Base-by-base conservation (phyloP, 2,797 vertebrate genomes). In the Epinephelus awoara region DNA sequence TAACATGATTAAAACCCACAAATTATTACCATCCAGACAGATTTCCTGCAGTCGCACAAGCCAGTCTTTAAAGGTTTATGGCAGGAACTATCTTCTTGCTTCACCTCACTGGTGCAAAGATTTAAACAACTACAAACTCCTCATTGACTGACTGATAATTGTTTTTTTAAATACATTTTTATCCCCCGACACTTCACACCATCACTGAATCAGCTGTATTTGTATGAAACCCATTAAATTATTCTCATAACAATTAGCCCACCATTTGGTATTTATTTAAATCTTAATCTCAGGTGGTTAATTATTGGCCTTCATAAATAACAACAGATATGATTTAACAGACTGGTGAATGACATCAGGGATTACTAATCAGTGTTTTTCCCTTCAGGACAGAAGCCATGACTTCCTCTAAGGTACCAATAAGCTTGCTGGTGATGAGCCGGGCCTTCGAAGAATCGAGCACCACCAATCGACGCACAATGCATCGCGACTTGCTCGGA, bases 361-460 rank as follows among this genome's bases (percentile, higher is more conserved):
- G 57, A 70, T 61, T 25, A 17, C n/a, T 56, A 34, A 74, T 84
- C 46, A 59, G 34, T 64, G 27, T 72, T 61, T 42, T 58, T 70
- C 11, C 56, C 67, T 21, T 63, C 65, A 71, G 67, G 62, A 72
- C 51, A 71, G 21, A 56, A 44, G 49, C 6, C 34, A 42, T 64
- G 47, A 75, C 75, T 65, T 78, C 56, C 77, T 79, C 25, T 47
- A 38, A 77, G 74, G 56, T 71, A 25, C 34, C 6, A 34, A 34
- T 34, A 8, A 34, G 29, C 29, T 34, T 7, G 6, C 7, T 34
- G 5, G 29, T 6, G 29, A 34, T 34, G 29, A 34, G 29, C 29
- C 29, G 7, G 29, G 29, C 29, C 29, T 34, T 6, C 29, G 1
- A 5, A 34, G 29, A 34, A 34, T 34, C 1, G 29, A 34, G 6